Evolutionary conservation across 2,888 invertebrate genomes (phyloP).

Genomic region (Nephrotoma flavescens): DNA sequence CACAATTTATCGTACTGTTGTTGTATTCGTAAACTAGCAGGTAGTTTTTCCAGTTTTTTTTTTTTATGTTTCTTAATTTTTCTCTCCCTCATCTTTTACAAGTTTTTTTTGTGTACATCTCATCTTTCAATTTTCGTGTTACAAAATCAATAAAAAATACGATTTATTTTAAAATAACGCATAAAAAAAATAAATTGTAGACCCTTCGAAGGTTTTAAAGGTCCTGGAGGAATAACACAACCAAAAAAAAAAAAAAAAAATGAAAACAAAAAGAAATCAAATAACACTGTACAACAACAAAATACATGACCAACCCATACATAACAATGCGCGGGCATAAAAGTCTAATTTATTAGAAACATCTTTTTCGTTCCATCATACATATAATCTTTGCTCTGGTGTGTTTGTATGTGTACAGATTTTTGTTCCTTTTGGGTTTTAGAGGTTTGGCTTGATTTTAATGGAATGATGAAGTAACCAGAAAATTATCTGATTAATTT

Average conservation of each 20-base stretch:
- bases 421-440: background rate
- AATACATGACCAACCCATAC: background rate
- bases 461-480: background rate
- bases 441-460: background rate
- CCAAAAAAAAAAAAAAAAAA: background rate
- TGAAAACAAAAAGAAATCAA: background rate
- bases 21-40: background rate
- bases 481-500: background rate
- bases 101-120: background rate
- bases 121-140: background rate
- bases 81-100: background rate
- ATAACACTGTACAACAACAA: background rate
- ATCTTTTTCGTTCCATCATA: background rate
- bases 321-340: background rate
- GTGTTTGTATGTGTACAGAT: background rate
- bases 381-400: background rate
- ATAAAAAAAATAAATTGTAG: background rate
- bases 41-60: background rate
- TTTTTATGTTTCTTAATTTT: background rate
- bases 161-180: background rate
- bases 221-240: background rate
- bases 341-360: background rate
- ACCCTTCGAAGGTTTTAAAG: background rate
- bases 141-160: background rate
- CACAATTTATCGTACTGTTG: background rate